Percentiles rank a stretch among this genome's conserved stretches.
Conservation (phyloP, 2,113 vertebrate genomes). For the Peucedramus taeniatus region DNA sequence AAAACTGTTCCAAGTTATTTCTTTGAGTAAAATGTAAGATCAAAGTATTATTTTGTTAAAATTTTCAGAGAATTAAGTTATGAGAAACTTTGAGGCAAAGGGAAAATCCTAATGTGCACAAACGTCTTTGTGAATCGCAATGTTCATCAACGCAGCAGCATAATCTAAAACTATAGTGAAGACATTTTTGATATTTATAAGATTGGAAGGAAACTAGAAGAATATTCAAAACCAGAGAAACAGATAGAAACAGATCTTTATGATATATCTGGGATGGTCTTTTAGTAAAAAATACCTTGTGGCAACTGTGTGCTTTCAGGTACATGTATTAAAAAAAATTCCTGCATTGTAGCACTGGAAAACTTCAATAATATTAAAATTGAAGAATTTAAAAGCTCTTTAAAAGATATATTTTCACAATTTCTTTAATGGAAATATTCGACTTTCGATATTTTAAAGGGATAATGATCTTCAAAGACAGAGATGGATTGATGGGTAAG, state of each 20-base stretch:
- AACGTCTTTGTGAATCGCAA: background rate
- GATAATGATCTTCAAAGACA: background rate
- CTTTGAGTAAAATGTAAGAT: background rate
- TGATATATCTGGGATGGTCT: background rate
- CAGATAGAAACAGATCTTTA: background rate
- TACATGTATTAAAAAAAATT: background rate
- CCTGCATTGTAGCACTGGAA: background rate
- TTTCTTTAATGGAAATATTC: background rate
- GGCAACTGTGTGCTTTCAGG: background rate
- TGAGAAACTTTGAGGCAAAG: background rate
- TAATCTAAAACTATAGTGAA: background rate
- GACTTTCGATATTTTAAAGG: background rate
- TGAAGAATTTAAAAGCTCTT: background rate
- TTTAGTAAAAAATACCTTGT: background rate
- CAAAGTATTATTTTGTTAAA: background rate
- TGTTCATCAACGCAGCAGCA: background rate
- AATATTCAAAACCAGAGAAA: background rate
- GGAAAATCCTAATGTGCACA: background rate
- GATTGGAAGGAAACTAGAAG: background rate
- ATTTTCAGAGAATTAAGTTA: background rate
- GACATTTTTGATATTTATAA: background rate
- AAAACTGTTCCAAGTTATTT: background rate
- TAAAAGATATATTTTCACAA: background rate
- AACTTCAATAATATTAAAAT: background rate
- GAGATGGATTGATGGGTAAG: background rate